phyloP scores from a whole-genome alignment of 2,113 vertebrate genomes.

The Atlantisia rogersi region DNA sequence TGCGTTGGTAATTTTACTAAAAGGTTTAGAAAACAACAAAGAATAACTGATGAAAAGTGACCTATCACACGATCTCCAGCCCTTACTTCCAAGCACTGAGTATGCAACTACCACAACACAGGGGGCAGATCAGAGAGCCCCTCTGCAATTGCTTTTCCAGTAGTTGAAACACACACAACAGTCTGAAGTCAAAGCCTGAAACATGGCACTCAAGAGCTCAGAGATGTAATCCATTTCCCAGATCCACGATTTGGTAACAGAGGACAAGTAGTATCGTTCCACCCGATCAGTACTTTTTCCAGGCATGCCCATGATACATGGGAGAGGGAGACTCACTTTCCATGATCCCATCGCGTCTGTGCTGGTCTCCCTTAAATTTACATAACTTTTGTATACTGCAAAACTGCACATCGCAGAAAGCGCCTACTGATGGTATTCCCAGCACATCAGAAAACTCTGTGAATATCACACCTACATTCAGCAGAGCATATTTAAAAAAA shows the following conservation, averaged over 20 bases:
- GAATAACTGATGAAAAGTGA: neutral
- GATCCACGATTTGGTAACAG: neutral
- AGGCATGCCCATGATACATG: neutral
- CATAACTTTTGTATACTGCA: neutral
- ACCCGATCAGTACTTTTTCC: neutral
- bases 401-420: neutral
- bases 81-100: neutral
- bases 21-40: neutral
- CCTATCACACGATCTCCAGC: neutral
- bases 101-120: rapidly evolving
- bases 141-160: rapidly evolving
- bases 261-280: neutral
- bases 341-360: neutral
- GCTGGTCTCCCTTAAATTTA: neutral
- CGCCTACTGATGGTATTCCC: neutral
- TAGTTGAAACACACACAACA: neutral
- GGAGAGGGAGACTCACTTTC: neutral
- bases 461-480: neutral
- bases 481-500: neutral
- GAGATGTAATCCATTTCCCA: neutral
- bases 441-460: neutral
- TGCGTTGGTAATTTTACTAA: neutral
- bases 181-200: neutral
- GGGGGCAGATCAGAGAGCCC: neutral
- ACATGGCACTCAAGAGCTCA: neutral